Percentiles rank a stretch among this genome's conserved stretches.
These are phyloP conservation scores for Forpus xanthops DNA, from an alignment of 2,797 vertebrate genomes.

Conservation along the genomic window DNA sequence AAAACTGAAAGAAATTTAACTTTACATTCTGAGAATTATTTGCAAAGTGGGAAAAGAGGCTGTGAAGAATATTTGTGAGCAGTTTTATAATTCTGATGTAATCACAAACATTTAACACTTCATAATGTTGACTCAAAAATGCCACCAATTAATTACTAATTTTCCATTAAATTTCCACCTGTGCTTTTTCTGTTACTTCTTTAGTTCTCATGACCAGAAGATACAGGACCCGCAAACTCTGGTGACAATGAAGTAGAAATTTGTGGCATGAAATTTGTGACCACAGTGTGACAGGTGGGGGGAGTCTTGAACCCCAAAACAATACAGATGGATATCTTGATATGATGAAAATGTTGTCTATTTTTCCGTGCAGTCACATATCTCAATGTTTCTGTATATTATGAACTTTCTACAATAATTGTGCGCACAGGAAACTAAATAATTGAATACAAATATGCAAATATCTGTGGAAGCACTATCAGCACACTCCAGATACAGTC, in stretches of 20 bases:
- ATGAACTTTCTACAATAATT: not conserved
- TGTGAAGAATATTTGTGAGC: not conserved
- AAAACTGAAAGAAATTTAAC: not conserved
- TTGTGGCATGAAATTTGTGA: not conserved
- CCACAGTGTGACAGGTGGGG: not conserved
- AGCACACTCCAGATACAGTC: not conserved
- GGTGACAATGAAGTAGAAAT: not conserved
- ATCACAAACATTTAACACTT: not conserved
- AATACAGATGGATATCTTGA: not conserved
- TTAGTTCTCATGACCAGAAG: not conserved
- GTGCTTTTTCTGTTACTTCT: not conserved
- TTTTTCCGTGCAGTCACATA: not conserved
- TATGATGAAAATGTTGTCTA: not conserved
- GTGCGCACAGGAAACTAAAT: not conserved
- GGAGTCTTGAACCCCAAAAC: not conserved
- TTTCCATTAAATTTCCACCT: not conserved
- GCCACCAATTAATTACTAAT: not conserved
- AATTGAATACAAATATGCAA: not conserved
- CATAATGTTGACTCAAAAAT: not conserved
- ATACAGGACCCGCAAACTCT: not conserved
- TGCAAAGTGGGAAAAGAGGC: not conserved
- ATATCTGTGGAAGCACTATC: slow-evolving; percentile 5
- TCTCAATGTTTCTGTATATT: not conserved
- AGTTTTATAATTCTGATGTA: not conserved
- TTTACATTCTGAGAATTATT: not conserved